Evolutionary conservation across 1,140 invertebrate species (phyloP).

Genomic region (Ips nitidus): DNA sequence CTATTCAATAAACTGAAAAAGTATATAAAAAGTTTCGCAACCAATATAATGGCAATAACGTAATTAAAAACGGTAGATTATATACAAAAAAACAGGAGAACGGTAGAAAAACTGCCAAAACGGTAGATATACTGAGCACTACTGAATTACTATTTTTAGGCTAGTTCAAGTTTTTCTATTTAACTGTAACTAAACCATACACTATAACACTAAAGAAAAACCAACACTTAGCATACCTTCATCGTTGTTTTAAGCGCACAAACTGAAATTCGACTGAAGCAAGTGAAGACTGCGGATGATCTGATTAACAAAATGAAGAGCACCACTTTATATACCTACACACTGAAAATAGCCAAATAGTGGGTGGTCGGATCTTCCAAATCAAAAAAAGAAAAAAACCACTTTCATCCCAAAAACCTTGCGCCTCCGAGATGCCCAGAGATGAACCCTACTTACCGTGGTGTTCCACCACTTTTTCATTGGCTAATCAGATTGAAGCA

Average conservation of each 20-base stretch:
- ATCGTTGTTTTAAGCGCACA: constrained; percentile 36
- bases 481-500: constrained; percentile 14
- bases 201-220: not conserved
- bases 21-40: no score
- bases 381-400: constrained; percentile 30
- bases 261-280: constrained; percentile 12
- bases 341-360: constrained; percentile 42
- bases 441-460: constrained; percentile 25
- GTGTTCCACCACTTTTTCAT: constrained; percentile 13
- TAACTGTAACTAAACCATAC: no score
- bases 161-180: no score
- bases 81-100: no score
- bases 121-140: no score
- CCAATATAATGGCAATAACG: no score
- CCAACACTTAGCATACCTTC: constrained; percentile 40
- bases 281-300: constrained; percentile 42
- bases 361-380: constrained; percentile 47
- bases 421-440: constrained; percentile 21
- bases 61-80: no score
- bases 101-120: no score
- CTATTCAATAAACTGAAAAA: no score
- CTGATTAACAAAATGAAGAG: constrained; percentile 44
- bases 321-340: constrained; percentile 45
- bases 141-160: no score
- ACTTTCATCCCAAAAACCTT: constrained; percentile 51